phyloP scores from a whole-genome alignment of 2,113 vertebrate species.

The Thymallus thymallus region DNA sequence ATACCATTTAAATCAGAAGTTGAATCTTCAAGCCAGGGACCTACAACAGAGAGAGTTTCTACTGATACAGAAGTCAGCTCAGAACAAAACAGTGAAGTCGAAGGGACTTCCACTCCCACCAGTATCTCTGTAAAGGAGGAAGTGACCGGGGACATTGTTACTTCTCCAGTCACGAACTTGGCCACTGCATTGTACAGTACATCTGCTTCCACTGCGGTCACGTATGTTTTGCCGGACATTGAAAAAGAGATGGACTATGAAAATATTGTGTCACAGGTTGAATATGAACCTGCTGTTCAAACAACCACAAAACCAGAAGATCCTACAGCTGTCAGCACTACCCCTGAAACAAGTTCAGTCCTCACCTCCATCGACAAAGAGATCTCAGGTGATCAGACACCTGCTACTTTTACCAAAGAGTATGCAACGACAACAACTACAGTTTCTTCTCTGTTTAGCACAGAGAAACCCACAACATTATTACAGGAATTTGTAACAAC shows the following conservation, averaged over 20 bases:
- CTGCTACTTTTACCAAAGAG: neutral
- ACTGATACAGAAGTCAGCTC: constrained; percentile 2
- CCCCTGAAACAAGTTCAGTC: neutral
- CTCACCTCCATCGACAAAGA: neutral
- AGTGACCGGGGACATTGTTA: neutral
- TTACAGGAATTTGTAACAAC: neutral
- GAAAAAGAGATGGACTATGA: neutral
- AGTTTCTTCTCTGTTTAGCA: neutral
- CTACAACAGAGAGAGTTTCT: constrained; percentile 19
- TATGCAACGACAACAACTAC: neutral
- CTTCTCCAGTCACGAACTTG: neutral
- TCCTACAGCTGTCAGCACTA: neutral
- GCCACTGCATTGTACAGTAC: neutral
- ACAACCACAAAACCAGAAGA: constrained; percentile 4
- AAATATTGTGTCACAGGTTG: neutral
- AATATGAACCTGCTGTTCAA: neutral
- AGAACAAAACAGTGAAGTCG: neutral
- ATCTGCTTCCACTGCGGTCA: neutral
- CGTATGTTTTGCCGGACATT: neutral
- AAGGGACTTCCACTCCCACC: neutral
- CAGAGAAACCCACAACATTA: neutral
- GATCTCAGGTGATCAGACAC: constrained; percentile 13
- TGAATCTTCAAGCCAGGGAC: constrained; percentile 7
- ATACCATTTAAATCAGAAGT: neutral
- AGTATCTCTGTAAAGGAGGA: neutral